Conservation (phyloP, 2,113 vertebrate genomes). For the Macaca nemestrina region DNA sequence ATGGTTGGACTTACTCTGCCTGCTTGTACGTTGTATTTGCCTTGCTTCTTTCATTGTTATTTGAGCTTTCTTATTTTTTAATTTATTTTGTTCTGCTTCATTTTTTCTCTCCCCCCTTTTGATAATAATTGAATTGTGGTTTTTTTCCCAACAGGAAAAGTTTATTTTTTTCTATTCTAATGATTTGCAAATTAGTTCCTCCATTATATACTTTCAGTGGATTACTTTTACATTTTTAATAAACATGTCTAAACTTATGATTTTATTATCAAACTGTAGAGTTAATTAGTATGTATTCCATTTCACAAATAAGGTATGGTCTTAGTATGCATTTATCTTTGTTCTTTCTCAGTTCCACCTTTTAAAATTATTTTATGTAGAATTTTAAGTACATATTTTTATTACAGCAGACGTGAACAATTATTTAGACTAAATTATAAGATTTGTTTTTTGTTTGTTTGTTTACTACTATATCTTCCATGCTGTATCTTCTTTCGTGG, state of each 20-base stretch:
- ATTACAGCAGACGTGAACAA: neutral
- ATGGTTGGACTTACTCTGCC: neutral
- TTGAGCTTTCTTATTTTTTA: neutral
- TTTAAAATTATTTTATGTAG: neutral
- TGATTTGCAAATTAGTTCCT: neutral
- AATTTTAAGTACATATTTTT: neutral
- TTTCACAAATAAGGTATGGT: neutral
- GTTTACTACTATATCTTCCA: neutral
- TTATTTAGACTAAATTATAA: neutral
- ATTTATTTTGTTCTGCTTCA: neutral
- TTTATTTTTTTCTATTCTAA: neutral
- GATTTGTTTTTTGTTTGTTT: neutral
- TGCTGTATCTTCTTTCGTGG: neutral
- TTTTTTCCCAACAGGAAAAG: neutral
- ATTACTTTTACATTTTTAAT: neutral
- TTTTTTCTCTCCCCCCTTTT: neutral
- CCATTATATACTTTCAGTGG: neutral
- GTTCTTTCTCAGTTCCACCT: neutral
- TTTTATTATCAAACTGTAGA: neutral
- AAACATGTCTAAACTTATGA: neutral
- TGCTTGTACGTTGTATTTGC: neutral
- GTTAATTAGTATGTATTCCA: neutral
- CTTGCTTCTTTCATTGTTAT: neutral
- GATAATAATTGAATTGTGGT: neutral
- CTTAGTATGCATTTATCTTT: neutral